phyloP scores from a whole-genome alignment of 1,140 invertebrate species.

The Phymastichus coffea region DNA sequence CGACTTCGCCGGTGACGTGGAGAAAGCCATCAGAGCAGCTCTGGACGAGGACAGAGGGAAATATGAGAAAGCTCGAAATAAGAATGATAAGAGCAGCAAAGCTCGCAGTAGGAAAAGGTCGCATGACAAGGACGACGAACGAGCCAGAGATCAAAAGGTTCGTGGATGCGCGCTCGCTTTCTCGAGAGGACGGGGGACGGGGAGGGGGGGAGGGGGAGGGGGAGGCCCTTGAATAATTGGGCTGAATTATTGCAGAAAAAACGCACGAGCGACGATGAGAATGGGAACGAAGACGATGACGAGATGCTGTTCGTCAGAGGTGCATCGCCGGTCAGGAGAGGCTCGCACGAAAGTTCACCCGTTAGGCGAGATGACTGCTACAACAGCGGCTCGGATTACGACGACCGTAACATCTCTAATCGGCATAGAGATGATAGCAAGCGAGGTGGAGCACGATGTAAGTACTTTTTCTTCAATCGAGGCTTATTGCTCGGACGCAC shows the following conservation, averaged over 20 bases:
- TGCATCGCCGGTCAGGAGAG: slow-evolving; percentile 58
- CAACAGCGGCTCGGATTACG: slow-evolving; percentile 46
- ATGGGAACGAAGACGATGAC: slow-evolving; percentile 70
- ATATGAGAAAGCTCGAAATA: slow-evolving; percentile 55
- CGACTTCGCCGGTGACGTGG: slow-evolving; percentile 75
- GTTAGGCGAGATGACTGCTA: slow-evolving; percentile 45
- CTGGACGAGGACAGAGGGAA: slow-evolving; percentile 56
- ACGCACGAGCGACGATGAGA: slow-evolving; percentile 52
- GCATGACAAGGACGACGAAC: slow-evolving; percentile 54
- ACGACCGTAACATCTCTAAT: slow-evolving; percentile 42
- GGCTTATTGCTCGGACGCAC: neutral
- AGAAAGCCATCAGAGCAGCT: slow-evolving; percentile 71
- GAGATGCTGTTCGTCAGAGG: slow-evolving; percentile 78
- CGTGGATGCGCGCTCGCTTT: no score
- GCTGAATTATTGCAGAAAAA: slow-evolving; percentile 47
- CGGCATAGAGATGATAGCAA: slow-evolving; percentile 50
- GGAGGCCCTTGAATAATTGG: no score
- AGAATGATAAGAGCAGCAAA: slow-evolving; percentile 43
- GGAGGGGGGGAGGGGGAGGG: no score
- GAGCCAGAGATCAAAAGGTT: slow-evolving; percentile 51
- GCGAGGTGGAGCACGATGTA: slow-evolving; percentile 42
- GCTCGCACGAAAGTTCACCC: slow-evolving; percentile 43
- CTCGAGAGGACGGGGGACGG: no score
- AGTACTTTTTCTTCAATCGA: slow-evolving; percentile 3
- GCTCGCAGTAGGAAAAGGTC: slow-evolving; percentile 48